phyloP scores from a whole-genome alignment of 2,797 vertebrate species.

The Mormyrops attenuatus region DNA sequence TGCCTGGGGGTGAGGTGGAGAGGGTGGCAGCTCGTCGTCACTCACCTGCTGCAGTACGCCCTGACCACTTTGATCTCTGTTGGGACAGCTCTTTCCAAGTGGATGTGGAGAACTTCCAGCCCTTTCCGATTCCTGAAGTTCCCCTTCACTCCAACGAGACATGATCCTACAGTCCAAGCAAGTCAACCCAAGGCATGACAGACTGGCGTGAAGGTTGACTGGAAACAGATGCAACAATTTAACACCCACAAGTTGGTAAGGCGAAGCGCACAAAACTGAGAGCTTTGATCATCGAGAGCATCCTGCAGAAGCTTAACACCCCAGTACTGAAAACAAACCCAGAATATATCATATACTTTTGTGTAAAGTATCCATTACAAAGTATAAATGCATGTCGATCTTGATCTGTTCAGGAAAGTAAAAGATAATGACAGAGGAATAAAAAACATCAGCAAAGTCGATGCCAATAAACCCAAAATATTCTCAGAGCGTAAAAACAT shows the following conservation, averaged over 20 bases:
- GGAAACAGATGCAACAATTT: neutral
- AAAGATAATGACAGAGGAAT: neutral
- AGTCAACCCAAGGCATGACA: neutral
- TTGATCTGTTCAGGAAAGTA: conserved; percentile 3
- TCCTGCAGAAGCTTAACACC: neutral
- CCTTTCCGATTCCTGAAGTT: neutral
- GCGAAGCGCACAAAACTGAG: neutral
- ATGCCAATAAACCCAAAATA: neutral
- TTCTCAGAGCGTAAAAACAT: neutral
- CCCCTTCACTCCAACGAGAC: neutral
- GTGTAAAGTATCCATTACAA: neutral
- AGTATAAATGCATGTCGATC: conserved; percentile 7
- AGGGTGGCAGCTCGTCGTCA: neutral
- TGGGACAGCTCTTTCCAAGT: neutral
- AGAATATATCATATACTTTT: neutral
- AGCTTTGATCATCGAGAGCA: neutral
- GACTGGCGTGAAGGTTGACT: neutral
- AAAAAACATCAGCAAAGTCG: neutral
- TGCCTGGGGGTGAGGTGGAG: neutral
- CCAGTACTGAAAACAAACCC: neutral
- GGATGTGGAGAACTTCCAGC: neutral
- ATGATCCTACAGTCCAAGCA: neutral
- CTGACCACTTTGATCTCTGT: neutral
- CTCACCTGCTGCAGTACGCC: neutral
- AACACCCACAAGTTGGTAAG: neutral